A percentile compares a stretch with the other conserved stretches of the same genome.
These are phyloP conservation scores for Phalloptychus januarius DNA, from an alignment of 2,797 vertebrate genomes.

Conservation along the genomic window DNA sequence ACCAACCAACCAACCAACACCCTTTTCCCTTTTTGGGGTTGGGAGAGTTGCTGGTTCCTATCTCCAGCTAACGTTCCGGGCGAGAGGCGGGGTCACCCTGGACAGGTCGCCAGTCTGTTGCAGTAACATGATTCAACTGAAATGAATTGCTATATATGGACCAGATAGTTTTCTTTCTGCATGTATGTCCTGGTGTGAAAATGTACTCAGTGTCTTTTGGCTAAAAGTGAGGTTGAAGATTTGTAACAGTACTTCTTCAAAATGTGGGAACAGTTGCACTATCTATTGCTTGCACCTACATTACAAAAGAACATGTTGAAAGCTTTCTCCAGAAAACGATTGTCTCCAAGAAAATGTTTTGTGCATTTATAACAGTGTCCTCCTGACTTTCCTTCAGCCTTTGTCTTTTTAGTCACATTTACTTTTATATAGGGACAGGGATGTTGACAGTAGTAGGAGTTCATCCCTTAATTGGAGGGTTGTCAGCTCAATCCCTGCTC, in stretches of 20 bases:
- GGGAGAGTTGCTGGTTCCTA: too few species aligned
- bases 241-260: constrained; percentile 44
- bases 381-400: neutral
- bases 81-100: too few species aligned
- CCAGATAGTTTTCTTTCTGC: neutral
- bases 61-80: too few species aligned
- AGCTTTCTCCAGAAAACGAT: neutral
- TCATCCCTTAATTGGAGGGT: too few species aligned
- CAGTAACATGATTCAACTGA: neutral
- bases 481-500: too few species aligned
- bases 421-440: neutral
- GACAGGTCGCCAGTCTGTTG: too few species aligned
- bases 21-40: too few species aligned
- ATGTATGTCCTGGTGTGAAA: neutral
- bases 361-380: neutral
- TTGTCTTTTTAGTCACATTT: neutral
- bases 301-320: constrained; percentile 12
- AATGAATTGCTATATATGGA: neutral
- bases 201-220: neutral
- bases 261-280: constrained; percentile 19
- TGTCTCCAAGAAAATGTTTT: neutral
- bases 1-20: too few species aligned
- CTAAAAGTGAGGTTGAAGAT: neutral
- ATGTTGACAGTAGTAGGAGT: too few species aligned
- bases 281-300: neutral